These are phyloP conservation scores for Buphagus erythrorhynchus DNA, from an alignment of 2,797 vertebrate species.

Conservation along the genomic window DNA sequence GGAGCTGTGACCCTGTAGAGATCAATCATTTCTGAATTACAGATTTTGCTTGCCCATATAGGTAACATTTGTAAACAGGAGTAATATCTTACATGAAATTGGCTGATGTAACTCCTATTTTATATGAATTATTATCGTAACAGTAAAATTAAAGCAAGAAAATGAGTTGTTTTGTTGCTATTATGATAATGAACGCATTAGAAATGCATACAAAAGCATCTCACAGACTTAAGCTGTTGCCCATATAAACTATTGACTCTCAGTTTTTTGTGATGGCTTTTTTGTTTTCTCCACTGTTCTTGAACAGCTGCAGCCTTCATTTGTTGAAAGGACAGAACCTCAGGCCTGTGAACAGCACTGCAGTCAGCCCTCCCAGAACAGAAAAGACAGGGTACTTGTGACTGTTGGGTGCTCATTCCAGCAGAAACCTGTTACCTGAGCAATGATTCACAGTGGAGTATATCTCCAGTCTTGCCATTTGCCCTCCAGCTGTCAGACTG, in stretches of 20 bases:
- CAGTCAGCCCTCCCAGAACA: neutral
- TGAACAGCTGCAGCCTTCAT: neutral
- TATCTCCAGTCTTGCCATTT: neutral
- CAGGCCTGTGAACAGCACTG: accelerated
- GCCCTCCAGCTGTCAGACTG: neutral
- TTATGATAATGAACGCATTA: conserved; percentile 32
- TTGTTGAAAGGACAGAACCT: neutral
- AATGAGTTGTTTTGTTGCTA: neutral
- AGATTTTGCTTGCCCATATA: neutral
- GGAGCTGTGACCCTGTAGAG: neutral
- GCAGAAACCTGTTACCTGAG: neutral
- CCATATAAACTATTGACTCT: neutral
- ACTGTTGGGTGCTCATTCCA: neutral
- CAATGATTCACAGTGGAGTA: accelerated
- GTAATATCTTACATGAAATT: neutral
- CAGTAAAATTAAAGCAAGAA: neutral
- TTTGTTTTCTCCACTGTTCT: neutral
- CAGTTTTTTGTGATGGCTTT: neutral
- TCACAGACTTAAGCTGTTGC: neutral
- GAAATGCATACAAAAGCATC: conserved; percentile 14
- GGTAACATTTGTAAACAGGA: neutral
- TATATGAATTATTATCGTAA: neutral
- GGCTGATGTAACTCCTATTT: neutral
- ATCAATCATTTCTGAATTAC: conserved; percentile 1
- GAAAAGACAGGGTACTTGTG: neutral